Base-by-base conservation (phyloP, 1,140 invertebrate species). In the Trichomalopsis sarcophagae region DNA sequence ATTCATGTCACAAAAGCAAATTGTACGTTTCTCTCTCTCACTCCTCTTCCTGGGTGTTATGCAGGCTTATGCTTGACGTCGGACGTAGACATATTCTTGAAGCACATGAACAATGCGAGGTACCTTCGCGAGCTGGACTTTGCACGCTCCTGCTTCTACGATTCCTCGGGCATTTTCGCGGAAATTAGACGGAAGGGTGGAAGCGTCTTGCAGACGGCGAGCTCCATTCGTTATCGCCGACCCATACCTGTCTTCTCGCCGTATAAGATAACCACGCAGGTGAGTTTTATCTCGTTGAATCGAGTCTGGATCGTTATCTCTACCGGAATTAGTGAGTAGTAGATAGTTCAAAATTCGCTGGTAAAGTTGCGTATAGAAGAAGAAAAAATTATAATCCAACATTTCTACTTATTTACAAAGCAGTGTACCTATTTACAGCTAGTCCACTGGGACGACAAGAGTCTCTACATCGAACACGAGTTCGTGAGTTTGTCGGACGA, bases 61-160 rank as follows among this genome's bases (percentile, higher is more conserved):
- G 36, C 86, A 97, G 96, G 96, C 1, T 93, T 97, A 27, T 97
- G 96, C 87, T 96, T 95, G 5, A 96, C 96, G 0, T 96, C 96
- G 90, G 97, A 98, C 91, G 94, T 97, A 27, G 97, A 98, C 89
- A 94, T 97, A 71, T 95, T 97, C 80, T 91, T 97, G 0, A 93
- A 94, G 3, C 97, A 97, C 90, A 97, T 97, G 97, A 98, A 97
- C 90, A 97, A 97, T 90, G 96, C 96, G 0, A 94, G 97, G 10
- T 36, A 36, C 33, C 33, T 36, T 3, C 33, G 97, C 7, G 97
- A 97, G 89, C 92, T 97, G 82, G 97, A 97, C 90, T 97, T 97
- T 92, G 97, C 96, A 3, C 94, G 96, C 36, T 97, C 97, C 88
- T 95, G 96, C 87, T 97, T 95, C 91, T 97, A 96, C 86, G 95